Base-by-base conservation (phyloP, 1,140 invertebrate genomes). In the Heliothis virescens region DNA sequence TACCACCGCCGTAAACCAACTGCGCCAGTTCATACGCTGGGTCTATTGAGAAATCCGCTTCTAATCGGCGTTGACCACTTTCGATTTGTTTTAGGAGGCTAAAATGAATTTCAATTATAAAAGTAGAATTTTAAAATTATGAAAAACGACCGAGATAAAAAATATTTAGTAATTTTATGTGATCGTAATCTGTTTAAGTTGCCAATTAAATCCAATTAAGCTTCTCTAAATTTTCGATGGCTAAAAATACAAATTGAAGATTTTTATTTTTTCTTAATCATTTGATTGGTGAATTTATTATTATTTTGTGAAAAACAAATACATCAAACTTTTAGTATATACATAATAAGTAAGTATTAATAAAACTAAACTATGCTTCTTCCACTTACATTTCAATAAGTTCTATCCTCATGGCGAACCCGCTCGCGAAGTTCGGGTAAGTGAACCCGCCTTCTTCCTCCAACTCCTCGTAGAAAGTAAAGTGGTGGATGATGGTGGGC, bases 401-500 rank as follows among this genome's bases (percentile, higher is more conserved):
- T 60, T 94, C 85, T 63, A 94, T 91, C 76, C 96, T 97, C 83
- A 99, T 96, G n/a, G 96, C 96, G 91, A 98, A 96, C 5, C 98
- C 98, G 53, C 98, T 96, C 21, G 96, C 96, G 81, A 97, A 94
- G 90, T 98, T 96, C 9, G 98, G 98, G 95, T 98, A 98, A 71
- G 96, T 95, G 87, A 98, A 97, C 7, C 92, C 93, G 15, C 90
- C 93, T 53, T 93, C 91, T 82, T 95, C 95, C 77, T 95, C 95
- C n/a, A 96, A 72, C 57, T 93, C 88, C 53, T 94, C 93, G 80
- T 90, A 92, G 59, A 88, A 96, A 1, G 96, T 96, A 95, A 98
- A 99, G 91, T 99, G 98, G 94, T 99, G 98, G 80, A 98, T 98
- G 63, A 99, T 98, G 3, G 97, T 98, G 0, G 98, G 96, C 89